phyloP scores from a whole-genome alignment of 53 echinoderm and acorn worm species.

The Patiria pectinifera region DNA sequence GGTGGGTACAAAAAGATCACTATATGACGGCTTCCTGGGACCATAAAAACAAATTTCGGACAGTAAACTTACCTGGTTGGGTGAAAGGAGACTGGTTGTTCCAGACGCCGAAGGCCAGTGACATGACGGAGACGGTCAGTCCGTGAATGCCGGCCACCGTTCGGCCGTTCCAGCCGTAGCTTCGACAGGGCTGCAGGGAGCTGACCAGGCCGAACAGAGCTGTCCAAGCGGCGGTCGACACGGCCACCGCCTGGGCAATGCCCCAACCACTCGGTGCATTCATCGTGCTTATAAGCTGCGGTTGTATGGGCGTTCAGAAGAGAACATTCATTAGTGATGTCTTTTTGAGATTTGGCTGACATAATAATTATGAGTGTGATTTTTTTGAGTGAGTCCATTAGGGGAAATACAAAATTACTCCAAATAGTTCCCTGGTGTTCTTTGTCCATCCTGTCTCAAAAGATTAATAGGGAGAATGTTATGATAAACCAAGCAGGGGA shows the following conservation, averaged over 20 bases:
- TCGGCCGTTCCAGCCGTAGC: slow-evolving; percentile 85
- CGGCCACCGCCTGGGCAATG: background rate
- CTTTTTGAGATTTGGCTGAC: too few relatives aligned
- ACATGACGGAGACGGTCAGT: slow-evolving; percentile 60
- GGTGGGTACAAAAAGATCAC: too few relatives aligned
- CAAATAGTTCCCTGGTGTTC: too few relatives aligned
- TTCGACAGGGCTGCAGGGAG: slow-evolving; percentile 62
- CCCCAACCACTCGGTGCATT: background rate
- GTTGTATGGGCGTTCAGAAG: too few relatives aligned
- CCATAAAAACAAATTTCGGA: background rate
- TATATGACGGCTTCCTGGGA: too few relatives aligned
- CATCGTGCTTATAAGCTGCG: background rate
- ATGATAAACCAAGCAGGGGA: too few relatives aligned
- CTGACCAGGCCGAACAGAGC: background rate
- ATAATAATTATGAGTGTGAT: too few relatives aligned
- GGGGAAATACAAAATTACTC: too few relatives aligned
- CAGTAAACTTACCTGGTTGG: slow-evolving; percentile 71
- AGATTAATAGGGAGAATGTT: too few relatives aligned
- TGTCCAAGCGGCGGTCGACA: slow-evolving; percentile 40
- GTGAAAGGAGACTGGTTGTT: slow-evolving; percentile 86
- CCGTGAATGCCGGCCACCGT: slow-evolving; percentile 76
- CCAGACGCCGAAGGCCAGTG: slow-evolving; percentile 74
- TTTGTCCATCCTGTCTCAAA: too few relatives aligned
- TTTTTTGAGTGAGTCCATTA: too few relatives aligned
- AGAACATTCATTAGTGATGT: too few relatives aligned